These are phyloP conservation scores for Carcina quercana DNA, from an alignment of 2,888 invertebrate species.

Conservation along the genomic window DNA sequence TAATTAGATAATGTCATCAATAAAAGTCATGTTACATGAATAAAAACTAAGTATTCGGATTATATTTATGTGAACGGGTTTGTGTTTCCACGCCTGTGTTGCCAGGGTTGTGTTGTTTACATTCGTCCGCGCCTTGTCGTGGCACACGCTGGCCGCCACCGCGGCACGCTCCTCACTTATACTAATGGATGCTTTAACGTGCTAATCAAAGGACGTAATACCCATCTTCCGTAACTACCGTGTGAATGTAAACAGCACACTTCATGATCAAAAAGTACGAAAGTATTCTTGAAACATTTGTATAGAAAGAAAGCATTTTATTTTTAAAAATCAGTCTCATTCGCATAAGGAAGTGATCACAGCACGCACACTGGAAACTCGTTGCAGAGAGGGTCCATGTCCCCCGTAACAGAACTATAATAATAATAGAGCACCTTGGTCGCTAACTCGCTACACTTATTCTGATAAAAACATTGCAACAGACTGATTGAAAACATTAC, in stretches of 20 bases:
- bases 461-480: slow-evolving; percentile 55
- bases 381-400: slow-evolving; percentile 61
- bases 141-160: slow-evolving; percentile 2
- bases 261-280: slow-evolving; percentile 31
- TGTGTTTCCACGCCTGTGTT: slow-evolving; percentile 1
- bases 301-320: slow-evolving; percentile 61
- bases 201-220: no score
- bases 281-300: slow-evolving; percentile 46
- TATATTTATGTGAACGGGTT: slow-evolving; percentile 36
- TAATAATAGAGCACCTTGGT: slow-evolving; percentile 67
- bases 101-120: neutral
- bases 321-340: slow-evolving; percentile 73
- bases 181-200: no score
- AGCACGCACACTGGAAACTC: slow-evolving; percentile 72
- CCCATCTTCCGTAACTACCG: no score
- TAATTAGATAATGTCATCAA: slow-evolving; percentile 60
- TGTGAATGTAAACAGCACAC: slow-evolving; percentile 20
- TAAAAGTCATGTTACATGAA: slow-evolving; percentile 56
- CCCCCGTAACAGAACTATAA: slow-evolving; percentile 61
- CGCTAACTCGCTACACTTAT: slow-evolving; percentile 60
- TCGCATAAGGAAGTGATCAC: slow-evolving; percentile 74
- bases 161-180: no score
- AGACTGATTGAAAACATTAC: slow-evolving; percentile 41
- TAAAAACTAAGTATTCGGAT: slow-evolving; percentile 44
- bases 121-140: neutral